These are phyloP conservation scores for Panulirus ornatus DNA, from an alignment of 1,140 invertebrate genomes.

Conservation along the genomic window DNA sequence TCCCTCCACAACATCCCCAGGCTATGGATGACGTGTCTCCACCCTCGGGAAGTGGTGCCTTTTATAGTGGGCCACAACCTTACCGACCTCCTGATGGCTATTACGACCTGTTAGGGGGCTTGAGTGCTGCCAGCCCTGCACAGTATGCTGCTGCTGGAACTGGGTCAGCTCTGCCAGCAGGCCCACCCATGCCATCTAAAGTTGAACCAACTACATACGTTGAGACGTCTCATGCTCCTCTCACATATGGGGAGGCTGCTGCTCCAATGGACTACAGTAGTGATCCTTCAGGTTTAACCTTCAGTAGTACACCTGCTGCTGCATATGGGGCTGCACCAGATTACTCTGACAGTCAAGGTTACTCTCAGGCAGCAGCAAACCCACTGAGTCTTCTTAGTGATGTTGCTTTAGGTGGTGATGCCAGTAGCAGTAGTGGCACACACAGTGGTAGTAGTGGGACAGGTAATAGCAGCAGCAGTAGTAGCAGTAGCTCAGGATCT, in stretches of 20 bases:
- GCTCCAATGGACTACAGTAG: conserved; percentile 63
- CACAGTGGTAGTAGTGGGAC: conserved; percentile 38
- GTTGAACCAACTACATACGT: conserved; percentile 35
- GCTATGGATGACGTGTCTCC: conserved; percentile 39
- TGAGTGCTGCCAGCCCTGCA: conserved; percentile 35
- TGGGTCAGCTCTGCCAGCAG: neutral
- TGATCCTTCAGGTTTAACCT: conserved; percentile 38
- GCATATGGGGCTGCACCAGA: neutral
- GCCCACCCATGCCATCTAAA: conserved; percentile 30
- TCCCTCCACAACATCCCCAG: conserved; percentile 35
- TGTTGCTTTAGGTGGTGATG: conserved; percentile 63
- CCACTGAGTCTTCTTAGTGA: conserved; percentile 62
- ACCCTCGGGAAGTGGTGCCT: conserved; percentile 41
- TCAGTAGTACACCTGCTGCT: conserved; percentile 30
- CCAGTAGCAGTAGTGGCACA: conserved; percentile 51
- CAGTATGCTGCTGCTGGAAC: conserved; percentile 25
- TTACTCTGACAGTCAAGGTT: conserved; percentile 12
- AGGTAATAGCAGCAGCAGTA: conserved; percentile 41
- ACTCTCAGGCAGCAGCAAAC: conserved; percentile 33
- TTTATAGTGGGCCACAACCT: conserved; percentile 37
- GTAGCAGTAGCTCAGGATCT: conserved; percentile 34
- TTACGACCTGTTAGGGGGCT: conserved; percentile 35
- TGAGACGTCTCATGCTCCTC: conserved; percentile 25
- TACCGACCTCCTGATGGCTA: conserved; percentile 37
- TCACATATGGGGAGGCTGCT: conserved; percentile 28